Evolutionary conservation across 2,797 vertebrate species (phyloP).

Genomic region (Coregonus ussuriensis): DNA sequence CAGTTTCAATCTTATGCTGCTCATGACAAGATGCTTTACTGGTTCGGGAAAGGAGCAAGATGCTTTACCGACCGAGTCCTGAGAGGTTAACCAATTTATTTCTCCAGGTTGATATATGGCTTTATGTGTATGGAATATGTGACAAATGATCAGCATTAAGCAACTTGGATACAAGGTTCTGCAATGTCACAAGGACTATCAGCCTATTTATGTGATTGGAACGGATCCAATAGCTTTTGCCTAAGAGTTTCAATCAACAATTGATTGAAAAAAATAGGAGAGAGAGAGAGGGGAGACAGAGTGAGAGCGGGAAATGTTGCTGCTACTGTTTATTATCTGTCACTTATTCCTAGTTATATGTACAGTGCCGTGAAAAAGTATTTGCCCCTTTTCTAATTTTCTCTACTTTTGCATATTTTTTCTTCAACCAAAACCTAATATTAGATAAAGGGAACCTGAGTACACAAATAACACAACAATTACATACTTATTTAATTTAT

Average conservation of each 20-base stretch:
- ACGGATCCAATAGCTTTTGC: constrained; percentile 36
- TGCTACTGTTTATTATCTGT: no score
- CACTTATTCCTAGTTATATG: no score
- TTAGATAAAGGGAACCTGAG: no score
- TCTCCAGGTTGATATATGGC: constrained; percentile 27
- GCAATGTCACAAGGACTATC: constrained; percentile 26
- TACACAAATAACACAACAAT: no score
- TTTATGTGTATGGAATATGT: constrained; percentile 16
- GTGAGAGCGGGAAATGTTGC: not conserved
- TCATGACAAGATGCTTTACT: constrained; percentile 5
- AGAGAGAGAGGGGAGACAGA: constrained; percentile 45
- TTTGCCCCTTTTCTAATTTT: no score
- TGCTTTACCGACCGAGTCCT: not conserved
- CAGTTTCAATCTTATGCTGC: constrained; percentile 34
- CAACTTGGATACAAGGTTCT: constrained; percentile 24
- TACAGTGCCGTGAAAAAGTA: no score
- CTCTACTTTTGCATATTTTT: no score
- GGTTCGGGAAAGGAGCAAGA: no score
- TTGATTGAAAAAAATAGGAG: not conserved
- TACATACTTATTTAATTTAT: no score
- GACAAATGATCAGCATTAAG: constrained; percentile 24
- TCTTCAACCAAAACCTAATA: no score
- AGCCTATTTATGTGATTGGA: constrained; percentile 42
- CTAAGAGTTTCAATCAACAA: constrained; percentile 5
- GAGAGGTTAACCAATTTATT: not conserved